Evolutionary conservation across 2,113 vertebrate genomes (phyloP).

Genomic region (Aegithalos caudatus): DNA sequence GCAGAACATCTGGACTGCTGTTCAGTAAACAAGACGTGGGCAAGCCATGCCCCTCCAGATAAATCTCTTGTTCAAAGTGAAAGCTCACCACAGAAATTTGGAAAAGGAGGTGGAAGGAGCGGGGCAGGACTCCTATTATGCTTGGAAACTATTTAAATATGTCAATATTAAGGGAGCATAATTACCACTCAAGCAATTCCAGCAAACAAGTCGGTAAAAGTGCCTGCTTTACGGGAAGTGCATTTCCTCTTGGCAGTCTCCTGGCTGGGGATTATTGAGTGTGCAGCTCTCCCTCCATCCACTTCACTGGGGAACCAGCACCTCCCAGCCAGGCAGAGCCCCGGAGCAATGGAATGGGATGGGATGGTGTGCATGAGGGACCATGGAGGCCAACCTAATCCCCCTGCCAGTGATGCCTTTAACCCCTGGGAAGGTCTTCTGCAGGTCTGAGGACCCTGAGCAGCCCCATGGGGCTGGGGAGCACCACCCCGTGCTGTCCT

Average conservation of each 20-base stretch:
- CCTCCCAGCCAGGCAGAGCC: neutral
- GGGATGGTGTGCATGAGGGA: rapidly evolving
- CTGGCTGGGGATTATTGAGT: neutral
- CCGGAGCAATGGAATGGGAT: rapidly evolving
- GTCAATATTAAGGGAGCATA: conserved; percentile 29
- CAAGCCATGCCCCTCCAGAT: neutral
- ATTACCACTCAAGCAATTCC: conserved; percentile 47
- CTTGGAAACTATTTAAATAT: conserved; percentile 58
- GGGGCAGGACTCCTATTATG: neutral
- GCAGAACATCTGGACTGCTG: neutral
- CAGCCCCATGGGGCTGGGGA: neutral
- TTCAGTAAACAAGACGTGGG: neutral
- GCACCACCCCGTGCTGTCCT: neutral
- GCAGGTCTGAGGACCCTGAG: neutral
- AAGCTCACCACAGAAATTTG: neutral
- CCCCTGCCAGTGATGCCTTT: neutral
- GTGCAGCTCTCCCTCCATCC: neutral
- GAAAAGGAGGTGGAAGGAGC: neutral
- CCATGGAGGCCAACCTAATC: rapidly evolving
- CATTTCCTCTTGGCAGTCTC: conserved; percentile 47
- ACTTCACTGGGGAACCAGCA: neutral
- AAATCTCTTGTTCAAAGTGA: neutral
- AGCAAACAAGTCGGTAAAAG: conserved; percentile 31
- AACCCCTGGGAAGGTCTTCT: neutral
- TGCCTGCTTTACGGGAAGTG: conserved; percentile 27